Percentiles rank a stretch among this genome's conserved stretches.
Evolutionary conservation across 2,113 vertebrate species (phyloP).

Genomic region (Zosterops hypoxanthus): DNA sequence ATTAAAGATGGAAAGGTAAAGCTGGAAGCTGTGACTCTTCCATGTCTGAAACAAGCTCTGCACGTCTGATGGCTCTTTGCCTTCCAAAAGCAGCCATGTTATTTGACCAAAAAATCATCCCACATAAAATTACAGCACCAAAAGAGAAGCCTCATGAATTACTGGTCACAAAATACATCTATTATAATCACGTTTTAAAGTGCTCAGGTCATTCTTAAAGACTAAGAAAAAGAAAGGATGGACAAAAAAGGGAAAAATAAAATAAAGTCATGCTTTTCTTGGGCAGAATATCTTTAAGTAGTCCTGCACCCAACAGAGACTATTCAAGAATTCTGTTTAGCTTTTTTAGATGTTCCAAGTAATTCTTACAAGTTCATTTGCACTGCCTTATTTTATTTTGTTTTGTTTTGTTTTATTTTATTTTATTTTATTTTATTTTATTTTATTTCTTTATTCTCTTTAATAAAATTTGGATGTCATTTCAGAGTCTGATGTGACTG

Average conservation of each 20-base stretch:
- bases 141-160: background rate
- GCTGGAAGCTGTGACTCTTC: background rate
- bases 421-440: conserved; percentile 19
- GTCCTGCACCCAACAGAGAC: background rate
- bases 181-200: background rate
- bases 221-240: background rate
- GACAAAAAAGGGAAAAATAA: rapidly evolving
- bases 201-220: background rate
- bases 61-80: background rate
- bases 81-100: background rate
- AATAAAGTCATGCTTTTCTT: background rate
- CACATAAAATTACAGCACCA: background rate
- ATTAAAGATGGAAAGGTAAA: conserved; percentile 21
- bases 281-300: background rate
- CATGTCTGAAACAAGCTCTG: background rate
- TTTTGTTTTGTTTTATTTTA: conserved; percentile 9
- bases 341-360: background rate
- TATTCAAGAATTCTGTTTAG: background rate
- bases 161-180: background rate
- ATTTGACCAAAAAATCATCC: background rate
- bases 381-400: background rate
- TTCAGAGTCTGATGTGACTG: background rate
- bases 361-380: background rate
- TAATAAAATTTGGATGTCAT: background rate
- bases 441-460: background rate